Percentiles rank a stretch among this genome's conserved stretches.
phyloP scores from a whole-genome alignment of 2,888 invertebrate genomes.

The Lasiommata megera region DNA sequence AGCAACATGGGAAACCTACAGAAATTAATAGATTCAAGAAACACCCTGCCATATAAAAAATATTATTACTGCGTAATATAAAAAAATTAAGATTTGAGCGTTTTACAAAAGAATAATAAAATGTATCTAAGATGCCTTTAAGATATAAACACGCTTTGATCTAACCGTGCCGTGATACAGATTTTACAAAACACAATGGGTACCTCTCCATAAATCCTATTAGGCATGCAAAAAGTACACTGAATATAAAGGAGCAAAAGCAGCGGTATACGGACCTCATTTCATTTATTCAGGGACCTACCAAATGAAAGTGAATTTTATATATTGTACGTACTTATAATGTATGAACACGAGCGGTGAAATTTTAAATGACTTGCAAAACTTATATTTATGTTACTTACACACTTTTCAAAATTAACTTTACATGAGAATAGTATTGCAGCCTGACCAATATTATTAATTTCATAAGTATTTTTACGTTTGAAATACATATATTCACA shows the following conservation, averaged over 20 bases:
- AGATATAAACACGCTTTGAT: not conserved
- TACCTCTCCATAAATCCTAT: conserved; percentile 11
- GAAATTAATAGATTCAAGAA: too few species aligned
- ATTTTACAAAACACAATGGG: conserved; percentile 6
- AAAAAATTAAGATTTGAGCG: not conserved
- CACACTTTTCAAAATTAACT: not conserved
- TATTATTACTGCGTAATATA: too few species aligned
- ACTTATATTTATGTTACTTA: not conserved
- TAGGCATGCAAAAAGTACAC: conserved; percentile 15
- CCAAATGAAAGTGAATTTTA: conserved; percentile 16
- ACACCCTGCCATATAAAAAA: too few species aligned
- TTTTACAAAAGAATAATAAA: not conserved
- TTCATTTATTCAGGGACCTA: conserved; percentile 12
- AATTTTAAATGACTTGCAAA: not conserved
- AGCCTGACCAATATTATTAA: too few species aligned
- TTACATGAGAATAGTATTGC: not conserved
- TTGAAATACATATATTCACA: too few species aligned
- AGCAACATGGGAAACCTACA: too few species aligned
- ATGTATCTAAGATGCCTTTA: not conserved
- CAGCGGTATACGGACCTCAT: conserved; percentile 14
- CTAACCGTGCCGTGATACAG: not conserved
- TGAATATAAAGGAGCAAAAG: conserved; percentile 16
- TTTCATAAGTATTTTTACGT: too few species aligned
- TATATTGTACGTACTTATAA: conserved; percentile 9
- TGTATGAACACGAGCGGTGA: conserved; percentile 3